These are phyloP conservation scores for Orthosia gracilis DNA, from an alignment of 2,888 invertebrate species.

Conservation along the genomic window DNA sequence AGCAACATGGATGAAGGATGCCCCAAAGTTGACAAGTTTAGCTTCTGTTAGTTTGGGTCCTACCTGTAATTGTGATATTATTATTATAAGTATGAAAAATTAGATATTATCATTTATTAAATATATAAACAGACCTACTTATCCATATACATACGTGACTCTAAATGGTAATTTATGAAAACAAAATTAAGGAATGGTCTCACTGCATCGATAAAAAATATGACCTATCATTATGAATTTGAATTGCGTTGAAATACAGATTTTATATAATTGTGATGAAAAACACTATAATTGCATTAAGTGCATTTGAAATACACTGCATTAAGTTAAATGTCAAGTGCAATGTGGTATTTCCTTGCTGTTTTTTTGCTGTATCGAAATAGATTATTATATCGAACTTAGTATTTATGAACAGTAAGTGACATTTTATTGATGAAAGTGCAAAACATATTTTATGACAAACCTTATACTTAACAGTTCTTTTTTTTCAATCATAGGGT, in stretches of 20 bases:
- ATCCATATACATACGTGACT: not conserved
- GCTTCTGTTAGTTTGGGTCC: too few species aligned
- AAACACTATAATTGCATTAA: constrained; percentile 51
- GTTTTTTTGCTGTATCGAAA: not conserved
- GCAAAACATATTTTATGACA: too few species aligned
- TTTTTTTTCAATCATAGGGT: too few species aligned
- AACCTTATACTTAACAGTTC: too few species aligned
- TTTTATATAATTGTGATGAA: constrained; percentile 32
- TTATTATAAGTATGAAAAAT: too few species aligned
- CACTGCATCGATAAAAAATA: constrained; percentile 35
- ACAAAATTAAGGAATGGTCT: constrained; percentile 21
- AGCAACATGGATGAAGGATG: not conserved
- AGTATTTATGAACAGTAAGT: too few species aligned
- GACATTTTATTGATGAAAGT: too few species aligned
- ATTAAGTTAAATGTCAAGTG: constrained; percentile 77
- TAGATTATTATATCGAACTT: not conserved
- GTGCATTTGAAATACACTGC: constrained; percentile 52
- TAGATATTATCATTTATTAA: too few species aligned
- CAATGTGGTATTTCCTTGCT: constrained; percentile 51
- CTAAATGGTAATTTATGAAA: not conserved
- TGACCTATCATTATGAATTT: constrained; percentile 9
- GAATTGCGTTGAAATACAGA: constrained; percentile 16
- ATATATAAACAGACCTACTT: not conserved
- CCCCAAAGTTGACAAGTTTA: not conserved
- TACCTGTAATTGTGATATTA: too few species aligned